Evolutionary conservation across 1,140 invertebrate genomes (phyloP), one percentile per base, ranked within the genome.

Genomic region (Drusus annulatus): DNA sequence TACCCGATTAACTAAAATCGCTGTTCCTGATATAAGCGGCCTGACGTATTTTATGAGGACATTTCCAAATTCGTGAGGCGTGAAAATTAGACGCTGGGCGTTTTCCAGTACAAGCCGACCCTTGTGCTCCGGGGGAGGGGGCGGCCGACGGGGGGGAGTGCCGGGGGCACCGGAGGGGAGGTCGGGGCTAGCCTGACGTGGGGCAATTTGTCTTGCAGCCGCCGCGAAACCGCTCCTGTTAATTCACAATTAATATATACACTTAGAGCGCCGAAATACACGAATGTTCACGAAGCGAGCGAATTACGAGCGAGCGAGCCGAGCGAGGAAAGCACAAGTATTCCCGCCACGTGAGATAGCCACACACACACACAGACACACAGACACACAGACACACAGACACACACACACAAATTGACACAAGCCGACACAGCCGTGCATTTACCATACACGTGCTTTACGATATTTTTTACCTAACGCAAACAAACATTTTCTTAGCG

Each of bases 171-270:
- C 5, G 45, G 63, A 28, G 36, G 65, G 23, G 21, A 17, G 62
- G 23, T 28, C 10, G 69, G 71, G 71, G 54, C 71, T 82, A 31
- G 81, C 81, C 81, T 82, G 81, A 71, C 76, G 51, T 58, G 56
- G 74, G 56, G 36, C 68, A 82, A 82, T 82, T 82, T 82, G 78
- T 82, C 81, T 82, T 82, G 76, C 74, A 68, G 65, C 76, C 76
- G 31, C 73, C 73, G 65, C 25, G 78, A 79, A 63, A 58, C 71
- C 79, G 75, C 68, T 78, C 76, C 75, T 79, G 81, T 80, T 82
- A 82, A 82, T 82, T 82, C 78, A 80, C 81, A 82, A 82, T 82
- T 82, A 82, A 82, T 80, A 80, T 78, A 82, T 82, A 79, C 77
- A 71, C 68, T 68, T 71, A 71, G 68, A 52, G 54, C 50, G 68